phyloP scores from a whole-genome alignment of 2,797 vertebrate species.

The Argya squamiceps region DNA sequence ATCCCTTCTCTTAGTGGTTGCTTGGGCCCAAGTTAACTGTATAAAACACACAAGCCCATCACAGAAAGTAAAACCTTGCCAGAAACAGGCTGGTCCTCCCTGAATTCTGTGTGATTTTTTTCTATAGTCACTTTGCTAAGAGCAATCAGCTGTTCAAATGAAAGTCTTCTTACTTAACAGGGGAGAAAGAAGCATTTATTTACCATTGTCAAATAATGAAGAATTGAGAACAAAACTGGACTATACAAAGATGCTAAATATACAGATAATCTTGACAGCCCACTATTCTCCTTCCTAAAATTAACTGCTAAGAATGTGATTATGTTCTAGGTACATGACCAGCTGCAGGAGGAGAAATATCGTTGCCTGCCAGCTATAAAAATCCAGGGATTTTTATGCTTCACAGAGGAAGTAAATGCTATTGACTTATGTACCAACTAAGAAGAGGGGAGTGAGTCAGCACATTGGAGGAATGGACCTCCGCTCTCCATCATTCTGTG shows the following conservation, averaged over 20 bases:
- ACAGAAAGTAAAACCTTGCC: background rate
- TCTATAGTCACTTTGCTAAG: background rate
- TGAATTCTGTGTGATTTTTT: background rate
- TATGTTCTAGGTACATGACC: background rate
- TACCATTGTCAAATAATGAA: background rate
- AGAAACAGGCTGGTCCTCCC: background rate
- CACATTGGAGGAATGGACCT: background rate
- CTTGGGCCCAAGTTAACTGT: background rate
- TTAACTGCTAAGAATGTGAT: background rate
- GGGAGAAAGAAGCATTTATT: background rate
- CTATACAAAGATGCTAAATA: background rate
- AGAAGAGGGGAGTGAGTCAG: background rate
- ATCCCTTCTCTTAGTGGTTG: background rate
- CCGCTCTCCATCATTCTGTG: background rate
- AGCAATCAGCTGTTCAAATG: background rate
- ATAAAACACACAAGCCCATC: background rate
- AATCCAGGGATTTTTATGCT: background rate
- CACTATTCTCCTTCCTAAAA: background rate
- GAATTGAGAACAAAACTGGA: background rate
- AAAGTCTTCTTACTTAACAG: background rate
- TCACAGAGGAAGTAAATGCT: background rate
- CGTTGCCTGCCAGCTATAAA: background rate
- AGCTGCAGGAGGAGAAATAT: background rate
- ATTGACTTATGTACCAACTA: background rate
- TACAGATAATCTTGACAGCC: background rate